Percentiles rank a stretch among this genome's conserved stretches.
Evolutionary conservation across 1,140 invertebrate species (phyloP).

Genomic region (Pseudoatta argentina): DNA sequence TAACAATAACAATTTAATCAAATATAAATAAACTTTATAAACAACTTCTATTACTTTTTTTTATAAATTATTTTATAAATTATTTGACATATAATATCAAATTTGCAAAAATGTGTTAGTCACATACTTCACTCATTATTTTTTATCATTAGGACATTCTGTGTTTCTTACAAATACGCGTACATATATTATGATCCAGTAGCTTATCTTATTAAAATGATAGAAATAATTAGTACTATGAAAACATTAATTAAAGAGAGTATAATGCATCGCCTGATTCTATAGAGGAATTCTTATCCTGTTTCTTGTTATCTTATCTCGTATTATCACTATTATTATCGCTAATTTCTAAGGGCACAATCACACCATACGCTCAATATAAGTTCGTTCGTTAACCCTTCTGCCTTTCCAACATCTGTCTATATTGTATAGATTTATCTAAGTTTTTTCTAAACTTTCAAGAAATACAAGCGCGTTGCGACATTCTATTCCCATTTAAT

Average conservation of each 20-base stretch:
- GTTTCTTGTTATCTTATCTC: slow-evolving; percentile 41
- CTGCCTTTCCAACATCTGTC: slow-evolving; percentile 40
- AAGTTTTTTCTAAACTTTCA: slow-evolving; percentile 60
- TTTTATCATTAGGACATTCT: not conserved
- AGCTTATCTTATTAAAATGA: not conserved
- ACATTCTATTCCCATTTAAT: slow-evolving; percentile 33
- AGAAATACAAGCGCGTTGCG: slow-evolving; percentile 55
- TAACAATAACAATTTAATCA: slow-evolving; percentile 8
- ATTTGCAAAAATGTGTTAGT: not conserved
- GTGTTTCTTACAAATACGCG: not conserved
- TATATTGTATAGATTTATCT: slow-evolving; percentile 55
- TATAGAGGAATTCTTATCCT: slow-evolving; percentile 27
- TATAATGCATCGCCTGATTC: slow-evolving; percentile 50
- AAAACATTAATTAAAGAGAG: not conserved
- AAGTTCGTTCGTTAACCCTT: slow-evolving; percentile 21
- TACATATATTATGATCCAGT: not conserved
- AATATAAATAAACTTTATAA: slow-evolving; percentile 12
- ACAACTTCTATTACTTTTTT: not conserved
- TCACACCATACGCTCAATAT: slow-evolving; percentile 45
- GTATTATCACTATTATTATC: slow-evolving; percentile 50
- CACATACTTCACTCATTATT: not conserved
- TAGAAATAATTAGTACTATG: not conserved
- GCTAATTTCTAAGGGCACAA: slow-evolving; percentile 51
- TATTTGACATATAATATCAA: slow-evolving; percentile 7
- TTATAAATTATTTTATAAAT: not conserved